Conservation (phyloP, 2,113 vertebrate genomes). For the Xiphias gladius region DNA sequence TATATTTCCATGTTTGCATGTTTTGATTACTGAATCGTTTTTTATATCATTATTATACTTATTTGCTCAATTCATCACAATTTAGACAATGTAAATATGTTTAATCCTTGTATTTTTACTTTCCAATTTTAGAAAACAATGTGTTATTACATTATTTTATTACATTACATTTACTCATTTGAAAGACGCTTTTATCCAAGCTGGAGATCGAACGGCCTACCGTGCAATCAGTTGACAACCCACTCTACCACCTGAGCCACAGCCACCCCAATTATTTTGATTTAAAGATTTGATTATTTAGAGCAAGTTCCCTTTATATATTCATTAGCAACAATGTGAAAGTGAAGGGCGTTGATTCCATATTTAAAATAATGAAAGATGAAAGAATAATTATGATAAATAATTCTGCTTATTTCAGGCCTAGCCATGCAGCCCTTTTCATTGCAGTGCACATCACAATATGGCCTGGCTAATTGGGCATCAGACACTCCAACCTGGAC, state of each 20-base stretch:
- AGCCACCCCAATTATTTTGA: background rate
- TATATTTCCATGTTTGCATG: too few species aligned
- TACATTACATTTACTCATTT: too few species aligned
- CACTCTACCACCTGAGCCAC: too few species aligned
- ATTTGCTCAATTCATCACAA: background rate
- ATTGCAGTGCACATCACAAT: background rate
- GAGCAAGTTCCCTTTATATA: background rate
- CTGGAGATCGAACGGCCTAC: too few species aligned
- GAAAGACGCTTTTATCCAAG: too few species aligned
- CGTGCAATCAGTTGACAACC: too few species aligned
- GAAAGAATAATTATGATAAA: background rate
- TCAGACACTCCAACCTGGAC: slow-evolving; percentile 1
- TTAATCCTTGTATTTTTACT: too few species aligned
- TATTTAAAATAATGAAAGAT: background rate
- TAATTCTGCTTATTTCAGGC: background rate
- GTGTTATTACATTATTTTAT: background rate
- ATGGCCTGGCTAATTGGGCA: slow-evolving; percentile 5
- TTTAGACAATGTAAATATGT: too few species aligned
- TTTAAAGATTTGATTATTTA: background rate
- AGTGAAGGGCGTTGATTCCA: background rate
- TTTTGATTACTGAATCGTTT: too few species aligned
- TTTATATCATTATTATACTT: background rate
- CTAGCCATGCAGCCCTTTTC: background rate
- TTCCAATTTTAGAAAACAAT: too few species aligned
- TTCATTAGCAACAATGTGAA: background rate